phyloP scores from a whole-genome alignment of 2,113 vertebrate genomes.

The Fukomys damarensis region DNA sequence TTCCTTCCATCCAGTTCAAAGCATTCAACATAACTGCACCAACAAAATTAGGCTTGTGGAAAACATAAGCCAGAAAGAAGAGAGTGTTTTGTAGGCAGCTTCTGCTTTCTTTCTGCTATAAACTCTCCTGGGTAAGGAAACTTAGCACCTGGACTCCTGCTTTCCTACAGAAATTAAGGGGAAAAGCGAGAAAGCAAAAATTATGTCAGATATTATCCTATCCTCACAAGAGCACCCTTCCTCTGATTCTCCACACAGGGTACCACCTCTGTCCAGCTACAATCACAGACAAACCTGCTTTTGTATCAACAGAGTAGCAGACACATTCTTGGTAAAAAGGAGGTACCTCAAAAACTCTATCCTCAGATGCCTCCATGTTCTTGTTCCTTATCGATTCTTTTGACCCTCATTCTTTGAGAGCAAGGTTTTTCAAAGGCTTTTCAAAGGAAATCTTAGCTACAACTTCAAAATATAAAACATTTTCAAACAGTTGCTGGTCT shows the following conservation, averaged over 20 bases:
- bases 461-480: constrained; percentile 4
- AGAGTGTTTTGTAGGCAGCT: background rate
- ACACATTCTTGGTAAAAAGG: background rate
- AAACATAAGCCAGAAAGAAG: background rate
- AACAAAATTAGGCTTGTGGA: background rate
- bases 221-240: background rate
- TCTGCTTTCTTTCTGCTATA: background rate
- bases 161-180: background rate
- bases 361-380: background rate
- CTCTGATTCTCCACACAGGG: background rate
- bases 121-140: background rate
- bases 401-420: background rate
- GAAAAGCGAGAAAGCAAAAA: background rate
- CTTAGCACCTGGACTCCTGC: background rate
- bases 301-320: background rate
- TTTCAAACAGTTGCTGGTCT: background rate
- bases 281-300: background rate
- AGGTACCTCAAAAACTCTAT: background rate
- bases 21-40: background rate
- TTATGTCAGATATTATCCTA: background rate
- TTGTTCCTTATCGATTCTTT: background rate
- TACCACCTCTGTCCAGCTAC: background rate
- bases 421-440: background rate
- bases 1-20: background rate
- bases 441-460: background rate